These are phyloP conservation scores for Fregetta grallaria DNA, from an alignment of 2,113 vertebrate species.

Conservation along the genomic window DNA sequence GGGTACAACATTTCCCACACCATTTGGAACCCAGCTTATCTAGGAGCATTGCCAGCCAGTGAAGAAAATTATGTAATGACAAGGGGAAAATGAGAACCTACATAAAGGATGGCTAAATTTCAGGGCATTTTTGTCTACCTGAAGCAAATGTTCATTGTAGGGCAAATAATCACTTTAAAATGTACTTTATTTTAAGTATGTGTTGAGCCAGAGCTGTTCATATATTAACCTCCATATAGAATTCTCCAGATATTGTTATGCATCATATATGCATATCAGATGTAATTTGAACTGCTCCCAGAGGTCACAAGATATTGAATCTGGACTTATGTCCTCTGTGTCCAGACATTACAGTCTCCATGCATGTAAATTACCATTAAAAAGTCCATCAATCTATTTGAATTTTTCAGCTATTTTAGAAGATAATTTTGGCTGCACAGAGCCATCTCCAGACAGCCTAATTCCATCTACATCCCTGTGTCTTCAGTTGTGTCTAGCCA, in stretches of 20 bases:
- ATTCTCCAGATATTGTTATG: slow-evolving; percentile 11
- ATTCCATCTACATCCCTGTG: not conserved
- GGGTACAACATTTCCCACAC: not conserved
- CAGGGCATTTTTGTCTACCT: not conserved
- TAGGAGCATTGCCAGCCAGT: not conserved
- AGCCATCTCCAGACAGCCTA: slow-evolving; percentile 20
- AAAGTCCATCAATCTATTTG: slow-evolving; percentile 6
- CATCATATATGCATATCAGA: not conserved
- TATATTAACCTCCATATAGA: slow-evolving; percentile 19
- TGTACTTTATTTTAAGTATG: not conserved
- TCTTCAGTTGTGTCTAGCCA: slow-evolving; percentile 10
- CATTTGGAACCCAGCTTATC: not conserved
- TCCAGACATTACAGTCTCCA: slow-evolving; percentile 22
- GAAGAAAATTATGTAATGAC: not conserved
- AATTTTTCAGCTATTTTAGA: not conserved
- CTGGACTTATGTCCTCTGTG: slow-evolving; percentile 2
- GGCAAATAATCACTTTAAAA: slow-evolving; percentile 10
- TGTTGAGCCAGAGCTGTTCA: not conserved
- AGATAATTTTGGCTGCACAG: not conserved
- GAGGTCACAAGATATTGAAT: slow-evolving; percentile 18
- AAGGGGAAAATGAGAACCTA: not conserved
- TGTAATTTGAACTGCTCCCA: slow-evolving; percentile 26
- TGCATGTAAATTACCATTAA: slow-evolving; percentile 35
- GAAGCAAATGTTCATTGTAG: not conserved
- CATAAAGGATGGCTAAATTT: not conserved